Base-by-base conservation (phyloP, 2,888 invertebrate species). In the Melieria picta region DNA sequence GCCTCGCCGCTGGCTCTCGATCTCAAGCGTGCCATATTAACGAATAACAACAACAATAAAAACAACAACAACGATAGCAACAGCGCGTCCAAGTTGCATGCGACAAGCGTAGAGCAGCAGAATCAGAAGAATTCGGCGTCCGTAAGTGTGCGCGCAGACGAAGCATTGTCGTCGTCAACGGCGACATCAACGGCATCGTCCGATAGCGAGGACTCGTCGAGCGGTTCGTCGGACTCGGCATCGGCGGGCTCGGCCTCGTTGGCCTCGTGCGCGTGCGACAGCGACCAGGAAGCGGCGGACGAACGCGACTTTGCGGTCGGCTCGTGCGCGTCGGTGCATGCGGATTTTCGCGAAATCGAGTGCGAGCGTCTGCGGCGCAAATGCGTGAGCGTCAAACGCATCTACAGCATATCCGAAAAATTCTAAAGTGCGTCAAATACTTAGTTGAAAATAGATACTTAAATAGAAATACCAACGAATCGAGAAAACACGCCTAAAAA, bases 401-500 rank as follows among this genome's bases (percentile, higher is more conserved):
- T 85, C 79, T 85, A 84, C 82, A 86, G 85, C 81, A 85, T 85
- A 79, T 85, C 85, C 78, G 86, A 86, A 76, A 85, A 86, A 77
- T 85, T 85, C 78, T 85, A 83, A 64, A 72, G 11, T n/a, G 13
- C 4, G 10, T 9, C 10, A 7, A 13, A 4, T 7, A n/a, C n/a
- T n/a, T n/a, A 30, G 30, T 30, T 30, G 30, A 30, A 30, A 30
- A 30, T 30, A 30, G 1, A 30, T 30, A 30, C 30, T 30, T 30
- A 30, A 30, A 30, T 30, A 30, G 30, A 30, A 30, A 30, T 30
- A 30, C 30, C 30, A 30, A 30, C 30, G 30, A 30, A 30, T 30
- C 30, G 30, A 30, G 30, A 30, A 30, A 30, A 30, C 2, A 3
- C 30, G 30, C 30, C 30, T 30, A 30, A 30, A 30, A 30, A 2